Evolutionary conservation across 2,888 invertebrate genomes (phyloP), one percentile per base, ranked within the genome.

Genomic region (Stenolophus ochropezus): DNA sequence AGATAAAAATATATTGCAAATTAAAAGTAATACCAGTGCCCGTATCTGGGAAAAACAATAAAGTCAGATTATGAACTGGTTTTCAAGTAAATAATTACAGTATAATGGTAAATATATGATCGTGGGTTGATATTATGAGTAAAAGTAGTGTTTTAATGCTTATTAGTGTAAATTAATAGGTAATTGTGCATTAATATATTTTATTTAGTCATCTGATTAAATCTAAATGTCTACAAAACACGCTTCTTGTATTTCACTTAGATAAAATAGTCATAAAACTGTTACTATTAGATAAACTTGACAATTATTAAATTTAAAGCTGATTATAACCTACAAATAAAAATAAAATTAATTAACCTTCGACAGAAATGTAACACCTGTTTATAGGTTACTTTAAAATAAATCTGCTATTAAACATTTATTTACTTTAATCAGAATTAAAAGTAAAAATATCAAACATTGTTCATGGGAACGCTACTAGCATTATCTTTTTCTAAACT

Each of bases 81-180:
- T 21, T 18, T 18, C 8, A 23, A 73, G 49, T 23, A 49, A 23
- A 20, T 73, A 73, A 73, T 73, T 73, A 73, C 47, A 71, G 47
- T 47, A 25, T 47, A 42, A 47, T 21, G 20, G 20, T 4, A 71
- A 71, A 71, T 47, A 71, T 5, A 47, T 23, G 73, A 73, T 73
- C 73, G 49, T 49, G 14, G 73, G 73, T 21, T 23, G 73, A 49
- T 73, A 73, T 23, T 49, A 71, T 42, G 21, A 16, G 20, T n/a
- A 20, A 47, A 25, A 56, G 53, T 56, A 27, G 27, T 58, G 58
- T 25, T 76, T 58, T 76, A 18, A 56, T 21, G 21, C 76, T 58
- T 33, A 33, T 76, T 76, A 76, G 65, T 65, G 49, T 65, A 65
- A 77, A 77, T 77, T 77, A 77, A 65, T 47, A 65, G 61, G 23